Evolutionary conservation across 2,113 vertebrate species (phyloP).

Genomic region (Acrocephalus arundinaceus): DNA sequence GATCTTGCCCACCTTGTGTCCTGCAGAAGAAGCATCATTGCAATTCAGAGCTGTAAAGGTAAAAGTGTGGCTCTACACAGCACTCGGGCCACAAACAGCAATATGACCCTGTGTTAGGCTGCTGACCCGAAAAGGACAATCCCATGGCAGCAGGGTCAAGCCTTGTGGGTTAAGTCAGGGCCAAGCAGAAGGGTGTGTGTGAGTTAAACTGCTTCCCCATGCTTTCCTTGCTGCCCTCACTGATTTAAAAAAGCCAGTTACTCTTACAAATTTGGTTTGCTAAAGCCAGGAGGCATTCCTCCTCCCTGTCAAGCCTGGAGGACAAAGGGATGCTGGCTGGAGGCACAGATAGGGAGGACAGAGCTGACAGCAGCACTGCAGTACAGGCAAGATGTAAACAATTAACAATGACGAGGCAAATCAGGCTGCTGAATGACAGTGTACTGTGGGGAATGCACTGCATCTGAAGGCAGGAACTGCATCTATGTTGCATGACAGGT

Average conservation of each 20-base stretch:
- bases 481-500: neutral
- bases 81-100: neutral
- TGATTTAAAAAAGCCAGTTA: neutral
- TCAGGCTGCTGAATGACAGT: neutral
- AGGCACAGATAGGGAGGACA: neutral
- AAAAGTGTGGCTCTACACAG: neutral
- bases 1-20: neutral
- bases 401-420: neutral
- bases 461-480: neutral
- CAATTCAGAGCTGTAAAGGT: neutral
- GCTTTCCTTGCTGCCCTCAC: neutral
- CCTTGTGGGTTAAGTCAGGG: neutral
- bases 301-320: neutral
- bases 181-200: neutral
- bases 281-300: neutral
- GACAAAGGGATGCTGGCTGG: neutral
- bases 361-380: neutral
- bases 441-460: rapidly evolving
- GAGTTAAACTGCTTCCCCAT: neutral
- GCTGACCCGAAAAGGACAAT: neutral
- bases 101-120: neutral
- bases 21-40: neutral
- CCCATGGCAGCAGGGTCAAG: neutral
- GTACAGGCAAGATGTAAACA: neutral
- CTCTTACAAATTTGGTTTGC: neutral